Base-by-base conservation (phyloP, 2,113 vertebrate genomes). In the Syngnathus scovelli region DNA sequence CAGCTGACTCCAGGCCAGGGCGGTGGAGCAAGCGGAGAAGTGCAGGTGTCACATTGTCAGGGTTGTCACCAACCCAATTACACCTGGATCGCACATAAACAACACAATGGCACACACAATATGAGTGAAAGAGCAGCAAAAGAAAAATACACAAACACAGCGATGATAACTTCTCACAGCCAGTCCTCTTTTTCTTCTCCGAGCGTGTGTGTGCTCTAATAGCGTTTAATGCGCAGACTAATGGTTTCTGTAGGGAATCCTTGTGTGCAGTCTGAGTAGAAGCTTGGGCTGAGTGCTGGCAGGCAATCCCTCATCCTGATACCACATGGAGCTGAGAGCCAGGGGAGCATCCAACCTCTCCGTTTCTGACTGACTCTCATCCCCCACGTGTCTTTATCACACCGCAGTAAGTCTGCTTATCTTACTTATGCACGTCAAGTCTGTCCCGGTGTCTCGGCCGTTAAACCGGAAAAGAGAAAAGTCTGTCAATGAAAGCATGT, bases 281-380 rank as follows among this genome's bases (percentile, higher is more conserved):
- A 79, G 80, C 78, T 68, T 61, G 79, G 85, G 75, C 87, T 80
- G 83, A 87, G 80, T 58, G 74, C 74, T 88, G 88, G 88, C 88
- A 90, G 88, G 85, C 85, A 82, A 90, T 90, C 82, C 71, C 82
- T 90, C 88, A 90, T 90, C 80, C 80, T 87, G 83, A 80, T 84
- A 82, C 82, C 75, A 59, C 80, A 74, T 80, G 80, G 85, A 87
- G 83, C 83, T 77, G 78, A 83, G 82, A 78, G 85, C 82, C 86
- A 77, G 79, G 86, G 87, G 86, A 86, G 83, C 68, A 33, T 60
- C 37, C 59, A 55, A 1, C 16, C 46, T 38, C 39, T 63, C 37
- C 41, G 75, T 85, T 82, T 76, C 67, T 59, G 62, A 52, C 59
- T 64, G 52, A 70, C 66, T 70, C 49, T 69, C 18, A 61, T 65